These are phyloP conservation scores for Tretioscincus oriximinensis DNA, from an alignment of 2,113 vertebrate species.

Conservation along the genomic window DNA sequence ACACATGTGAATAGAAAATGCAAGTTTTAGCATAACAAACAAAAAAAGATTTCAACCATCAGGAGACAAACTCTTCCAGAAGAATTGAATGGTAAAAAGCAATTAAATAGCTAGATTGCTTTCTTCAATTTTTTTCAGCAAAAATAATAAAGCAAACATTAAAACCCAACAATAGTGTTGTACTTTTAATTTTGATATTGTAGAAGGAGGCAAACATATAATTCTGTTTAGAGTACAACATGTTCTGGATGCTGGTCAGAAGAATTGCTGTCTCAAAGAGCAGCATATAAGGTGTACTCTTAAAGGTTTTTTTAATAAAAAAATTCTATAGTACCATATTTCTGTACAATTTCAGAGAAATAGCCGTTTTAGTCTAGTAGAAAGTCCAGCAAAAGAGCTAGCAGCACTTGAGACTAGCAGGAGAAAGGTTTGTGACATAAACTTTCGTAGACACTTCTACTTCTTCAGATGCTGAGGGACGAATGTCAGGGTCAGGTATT, in stretches of 20 bases:
- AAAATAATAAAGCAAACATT: not conserved
- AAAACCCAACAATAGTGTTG: not conserved
- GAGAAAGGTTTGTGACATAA: too few species aligned
- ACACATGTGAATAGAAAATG: not conserved
- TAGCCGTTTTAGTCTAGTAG: too few species aligned
- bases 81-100: constrained; percentile 6
- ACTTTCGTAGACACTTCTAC: too few species aligned
- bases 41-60: not conserved
- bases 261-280: too few species aligned
- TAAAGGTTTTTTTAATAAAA: not conserved
- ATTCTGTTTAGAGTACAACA: not conserved
- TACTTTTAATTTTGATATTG: not conserved
- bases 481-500: too few species aligned
- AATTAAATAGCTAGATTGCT: constrained; percentile 24
- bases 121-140: not conserved
- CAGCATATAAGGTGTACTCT: too few species aligned
- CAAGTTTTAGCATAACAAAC: not conserved
- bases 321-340: not conserved
- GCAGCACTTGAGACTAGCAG: too few species aligned
- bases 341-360: too few species aligned
- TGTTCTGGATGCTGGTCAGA: not conserved
- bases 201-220: not conserved
- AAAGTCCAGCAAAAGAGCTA: too few species aligned
- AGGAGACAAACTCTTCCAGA: constrained; percentile 9
- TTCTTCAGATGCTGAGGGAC: too few species aligned